Evolutionary conservation across 2,888 invertebrate species (phyloP).

Genomic region (Temnothorax unifasciatus): DNA sequence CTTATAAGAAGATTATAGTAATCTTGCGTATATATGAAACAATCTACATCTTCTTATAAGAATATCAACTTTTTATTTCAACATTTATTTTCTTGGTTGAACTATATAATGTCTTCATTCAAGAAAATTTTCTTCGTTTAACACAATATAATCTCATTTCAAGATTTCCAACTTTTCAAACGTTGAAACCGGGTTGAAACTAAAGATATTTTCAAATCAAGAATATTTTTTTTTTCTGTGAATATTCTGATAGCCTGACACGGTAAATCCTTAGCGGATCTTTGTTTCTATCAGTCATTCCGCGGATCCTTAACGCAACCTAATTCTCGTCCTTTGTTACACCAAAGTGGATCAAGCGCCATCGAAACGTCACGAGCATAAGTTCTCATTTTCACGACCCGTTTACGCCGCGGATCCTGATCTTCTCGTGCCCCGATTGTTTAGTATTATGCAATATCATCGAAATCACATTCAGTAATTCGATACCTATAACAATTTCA

Average conservation of each 20-base stretch:
- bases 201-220: too few relatives aligned
- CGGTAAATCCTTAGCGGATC: background rate
- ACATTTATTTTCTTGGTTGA: too few relatives aligned
- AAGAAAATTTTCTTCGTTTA: too few relatives aligned
- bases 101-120: too few relatives aligned
- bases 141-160: too few relatives aligned
- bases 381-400: slow-evolving; percentile 4
- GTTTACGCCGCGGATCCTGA: slow-evolving; percentile 9
- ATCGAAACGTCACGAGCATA: slow-evolving; percentile 1
- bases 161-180: too few relatives aligned
- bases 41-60: too few relatives aligned
- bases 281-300: background rate
- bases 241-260: background rate
- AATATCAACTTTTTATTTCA: too few relatives aligned
- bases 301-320: slow-evolving; percentile 7
- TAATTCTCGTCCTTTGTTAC: slow-evolving; percentile 5
- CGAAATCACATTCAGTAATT: background rate
- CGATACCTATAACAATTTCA: background rate
- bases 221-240: too few relatives aligned
- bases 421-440: background rate
- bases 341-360: slow-evolving; percentile 20
- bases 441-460: background rate
- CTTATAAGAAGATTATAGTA: too few relatives aligned
- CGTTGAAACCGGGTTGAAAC: too few relatives aligned
- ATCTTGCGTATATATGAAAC: too few relatives aligned